A percentile compares a stretch with the other conserved stretches of the same genome.
These are phyloP conservation scores for Delphinapterus leucas DNA, from an alignment of 2,113 vertebrate species.

Conservation along the genomic window DNA sequence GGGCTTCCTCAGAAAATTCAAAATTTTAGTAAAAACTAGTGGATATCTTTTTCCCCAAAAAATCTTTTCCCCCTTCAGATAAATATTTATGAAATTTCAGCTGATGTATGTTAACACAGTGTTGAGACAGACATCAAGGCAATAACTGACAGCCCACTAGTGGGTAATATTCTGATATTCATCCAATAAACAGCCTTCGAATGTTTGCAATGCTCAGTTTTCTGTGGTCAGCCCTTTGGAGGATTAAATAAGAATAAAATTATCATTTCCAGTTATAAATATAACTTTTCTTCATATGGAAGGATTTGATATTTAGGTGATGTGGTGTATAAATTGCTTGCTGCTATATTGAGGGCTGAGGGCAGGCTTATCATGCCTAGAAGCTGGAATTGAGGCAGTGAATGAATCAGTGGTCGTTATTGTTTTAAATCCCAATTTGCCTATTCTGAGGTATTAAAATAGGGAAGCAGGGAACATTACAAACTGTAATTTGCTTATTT, in stretches of 20 bases:
- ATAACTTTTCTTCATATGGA: neutral
- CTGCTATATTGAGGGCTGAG: neutral
- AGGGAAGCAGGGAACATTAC: neutral
- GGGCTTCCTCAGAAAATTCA: neutral
- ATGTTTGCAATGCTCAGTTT: neutral
- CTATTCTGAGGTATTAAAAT: slow-evolving; percentile 23
- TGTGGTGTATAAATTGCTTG: neutral
- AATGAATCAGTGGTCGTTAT: slow-evolving; percentile 2
- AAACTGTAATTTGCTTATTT: neutral
- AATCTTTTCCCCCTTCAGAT: neutral
- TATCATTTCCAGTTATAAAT: neutral
- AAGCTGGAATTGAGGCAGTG: neutral
- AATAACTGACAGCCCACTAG: no score
- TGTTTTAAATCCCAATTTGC: neutral
- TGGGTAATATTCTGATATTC: neutral
- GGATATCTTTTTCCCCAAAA: neutral
- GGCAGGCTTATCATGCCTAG: neutral
- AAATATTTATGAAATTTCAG: neutral
- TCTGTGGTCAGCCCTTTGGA: neutral
- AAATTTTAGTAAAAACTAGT: neutral
- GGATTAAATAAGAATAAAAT: neutral
- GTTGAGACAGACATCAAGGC: neutral
- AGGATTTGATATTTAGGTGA: neutral
- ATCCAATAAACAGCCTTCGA: neutral
- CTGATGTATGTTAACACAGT: neutral